Conservation (phyloP, 2,113 vertebrate species). For the Spea multiplicata region DNA sequence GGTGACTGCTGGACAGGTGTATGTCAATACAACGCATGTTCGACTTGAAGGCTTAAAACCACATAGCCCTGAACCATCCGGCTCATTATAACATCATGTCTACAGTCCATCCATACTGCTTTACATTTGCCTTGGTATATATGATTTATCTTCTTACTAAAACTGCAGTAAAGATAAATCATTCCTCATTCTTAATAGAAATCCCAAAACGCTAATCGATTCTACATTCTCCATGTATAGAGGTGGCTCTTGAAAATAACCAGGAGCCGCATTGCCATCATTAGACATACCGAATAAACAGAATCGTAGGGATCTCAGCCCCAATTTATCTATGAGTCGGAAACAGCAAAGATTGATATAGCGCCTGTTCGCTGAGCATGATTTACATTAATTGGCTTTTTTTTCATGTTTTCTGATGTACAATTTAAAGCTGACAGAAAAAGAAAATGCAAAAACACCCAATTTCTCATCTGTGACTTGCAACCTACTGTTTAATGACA, state of each 20-base stretch:
- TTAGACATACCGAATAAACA: constrained; percentile 22
- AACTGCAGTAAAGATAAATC: too few species aligned
- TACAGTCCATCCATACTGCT: too few species aligned
- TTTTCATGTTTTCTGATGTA: constrained; percentile 16
- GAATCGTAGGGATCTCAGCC: constrained; percentile 2
- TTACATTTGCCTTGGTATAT: too few species aligned
- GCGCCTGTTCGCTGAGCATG: constrained; percentile 4
- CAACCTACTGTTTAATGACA: constrained; percentile 30
- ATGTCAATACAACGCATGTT: too few species aligned
- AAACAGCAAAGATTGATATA: background rate
- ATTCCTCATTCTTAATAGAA: too few species aligned
- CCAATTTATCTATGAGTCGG: constrained; percentile 19
- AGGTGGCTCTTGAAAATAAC: constrained; percentile 3
- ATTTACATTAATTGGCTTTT: constrained; percentile 45
- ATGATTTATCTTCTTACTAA: too few species aligned
- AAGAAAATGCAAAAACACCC: background rate
- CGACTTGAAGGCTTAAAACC: too few species aligned
- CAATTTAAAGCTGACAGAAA: constrained; percentile 22
- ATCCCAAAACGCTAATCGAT: too few species aligned
- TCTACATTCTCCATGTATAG: background rate
- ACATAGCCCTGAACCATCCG: too few species aligned
- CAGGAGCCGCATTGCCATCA: constrained; percentile 13
- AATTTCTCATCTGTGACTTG: constrained; percentile 11
- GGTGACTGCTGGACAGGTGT: too few species aligned
- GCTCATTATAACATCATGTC: too few species aligned